These are phyloP conservation scores for Tapirus terrestris DNA, from an alignment of 2,113 vertebrate genomes.

Conservation along the genomic window DNA sequence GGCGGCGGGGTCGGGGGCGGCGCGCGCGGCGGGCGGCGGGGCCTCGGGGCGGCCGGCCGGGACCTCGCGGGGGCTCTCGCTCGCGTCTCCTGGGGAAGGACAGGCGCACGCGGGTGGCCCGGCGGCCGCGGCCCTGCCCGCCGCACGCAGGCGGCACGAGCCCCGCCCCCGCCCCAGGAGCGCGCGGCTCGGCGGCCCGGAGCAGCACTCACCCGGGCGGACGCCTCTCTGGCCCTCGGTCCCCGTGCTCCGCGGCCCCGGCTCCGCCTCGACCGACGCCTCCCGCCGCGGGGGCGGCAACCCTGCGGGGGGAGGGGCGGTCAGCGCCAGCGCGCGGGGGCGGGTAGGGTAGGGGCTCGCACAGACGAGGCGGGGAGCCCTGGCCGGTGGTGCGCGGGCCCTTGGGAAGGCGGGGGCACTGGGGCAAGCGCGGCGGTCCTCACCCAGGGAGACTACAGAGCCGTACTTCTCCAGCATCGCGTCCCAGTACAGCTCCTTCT, in stretches of 20 bases:
- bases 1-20: too few species aligned
- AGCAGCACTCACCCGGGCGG: background rate
- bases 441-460: constrained; percentile 60
- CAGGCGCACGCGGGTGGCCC: background rate
- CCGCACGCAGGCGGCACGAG: too few species aligned
- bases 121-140: background rate
- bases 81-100: background rate
- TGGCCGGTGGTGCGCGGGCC: fast-evolving
- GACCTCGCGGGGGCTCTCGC: background rate
- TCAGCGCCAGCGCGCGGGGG: background rate
- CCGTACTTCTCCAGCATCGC: constrained; percentile 75
- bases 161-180: background rate
- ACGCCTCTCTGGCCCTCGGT: background rate
- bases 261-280: fast-evolving
- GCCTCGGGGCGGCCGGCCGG: too few species aligned
- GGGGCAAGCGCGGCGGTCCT: background rate
- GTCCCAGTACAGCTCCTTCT: constrained; percentile 77
- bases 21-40: too few species aligned
- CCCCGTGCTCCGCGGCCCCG: fast-evolving
- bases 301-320: background rate
- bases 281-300: background rate
- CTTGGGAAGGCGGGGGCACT: background rate
- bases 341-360: background rate
- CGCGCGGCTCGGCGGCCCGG: fast-evolving
- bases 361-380: background rate